Evolutionary conservation across 92 coral and sea anemone species (phyloP).

Genomic region (Nematostella vectensis): DNA sequence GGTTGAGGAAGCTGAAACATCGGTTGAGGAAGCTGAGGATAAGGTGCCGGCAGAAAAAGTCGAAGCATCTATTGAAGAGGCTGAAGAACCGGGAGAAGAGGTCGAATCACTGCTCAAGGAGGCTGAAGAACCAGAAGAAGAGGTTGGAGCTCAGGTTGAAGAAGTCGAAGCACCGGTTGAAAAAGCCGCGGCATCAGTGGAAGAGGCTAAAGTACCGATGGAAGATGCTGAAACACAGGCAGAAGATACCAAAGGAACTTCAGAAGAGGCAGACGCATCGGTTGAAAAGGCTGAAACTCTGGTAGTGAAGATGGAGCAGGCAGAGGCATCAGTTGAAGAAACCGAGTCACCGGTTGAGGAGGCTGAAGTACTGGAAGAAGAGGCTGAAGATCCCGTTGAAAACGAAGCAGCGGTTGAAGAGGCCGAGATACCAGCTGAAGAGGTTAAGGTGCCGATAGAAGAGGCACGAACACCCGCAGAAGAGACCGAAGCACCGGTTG

Average conservation of each 20-base stretch:
- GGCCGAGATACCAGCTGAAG: background rate
- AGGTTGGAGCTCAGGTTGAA: background rate
- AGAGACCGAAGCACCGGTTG: background rate
- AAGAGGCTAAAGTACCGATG: background rate
- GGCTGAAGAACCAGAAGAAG: background rate
- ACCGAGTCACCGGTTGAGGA: too few relatives aligned
- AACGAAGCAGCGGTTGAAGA: background rate
- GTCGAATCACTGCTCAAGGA: background rate
- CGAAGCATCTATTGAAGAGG: background rate
- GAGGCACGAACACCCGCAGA: background rate
- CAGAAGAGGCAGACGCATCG: background rate
- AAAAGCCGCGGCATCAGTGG: background rate
- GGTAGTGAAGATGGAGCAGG: too few relatives aligned
- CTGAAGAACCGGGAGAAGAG: background rate
- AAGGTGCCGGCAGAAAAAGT: background rate
- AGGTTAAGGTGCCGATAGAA: background rate
- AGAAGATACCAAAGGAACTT: background rate
- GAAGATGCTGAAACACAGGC: background rate
- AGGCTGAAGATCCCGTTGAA: background rate
- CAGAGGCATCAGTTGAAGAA: too few relatives aligned
- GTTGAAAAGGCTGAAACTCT: too few relatives aligned
- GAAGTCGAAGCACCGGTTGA: background rate
- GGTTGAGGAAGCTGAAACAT: background rate
- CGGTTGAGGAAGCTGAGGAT: background rate
- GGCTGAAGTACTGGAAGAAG: background rate